Percentiles rank a stretch among this genome's conserved stretches.
Evolutionary conservation across 2,797 vertebrate genomes (phyloP).

Genomic region (Varecia variegata): DNA sequence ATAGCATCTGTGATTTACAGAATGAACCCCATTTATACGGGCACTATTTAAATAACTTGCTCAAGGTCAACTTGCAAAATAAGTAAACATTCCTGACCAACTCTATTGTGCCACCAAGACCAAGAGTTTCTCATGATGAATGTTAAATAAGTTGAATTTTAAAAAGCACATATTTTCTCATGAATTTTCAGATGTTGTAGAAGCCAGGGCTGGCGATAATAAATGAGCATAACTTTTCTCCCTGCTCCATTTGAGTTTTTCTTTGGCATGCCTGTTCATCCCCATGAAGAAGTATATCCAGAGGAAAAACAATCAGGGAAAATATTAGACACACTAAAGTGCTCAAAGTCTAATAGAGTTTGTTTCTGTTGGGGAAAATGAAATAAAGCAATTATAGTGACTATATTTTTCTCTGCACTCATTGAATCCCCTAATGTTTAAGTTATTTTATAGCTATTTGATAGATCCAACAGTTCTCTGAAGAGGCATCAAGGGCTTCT

Average conservation of each 20-base stretch:
- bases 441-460: conserved; percentile 55
- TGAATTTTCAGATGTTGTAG: conserved; percentile 56
- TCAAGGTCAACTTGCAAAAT: conserved; percentile 62
- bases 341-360: conserved; percentile 57
- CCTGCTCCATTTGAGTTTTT: conserved; percentile 5
- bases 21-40: conserved; percentile 48
- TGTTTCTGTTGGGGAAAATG: conserved; percentile 65
- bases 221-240: conserved; percentile 20
- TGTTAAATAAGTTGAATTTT: conserved; percentile 65
- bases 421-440: conserved; percentile 57
- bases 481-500: conserved; percentile 1
- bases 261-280: conserved; percentile 40
- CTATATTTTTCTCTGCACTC: conserved; percentile 63
- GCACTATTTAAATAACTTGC: conserved; percentile 63
- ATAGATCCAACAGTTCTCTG: conserved; percentile 30
- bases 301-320: conserved; percentile 54
- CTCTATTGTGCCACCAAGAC: conserved; percentile 26
- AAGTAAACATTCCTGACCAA: conserved; percentile 33
- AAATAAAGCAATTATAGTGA: conserved; percentile 60
- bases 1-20: background rate
- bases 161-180: conserved; percentile 58
- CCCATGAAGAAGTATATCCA: conserved; percentile 44
- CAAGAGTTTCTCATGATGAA: conserved; percentile 43
- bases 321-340: conserved; percentile 59
- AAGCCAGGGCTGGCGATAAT: conserved; percentile 14